A percentile compares a stretch with the other conserved stretches of the same genome.
Conservation (phyloP, 2,113 vertebrate genomes). For the Eulemur macaco region DNA sequence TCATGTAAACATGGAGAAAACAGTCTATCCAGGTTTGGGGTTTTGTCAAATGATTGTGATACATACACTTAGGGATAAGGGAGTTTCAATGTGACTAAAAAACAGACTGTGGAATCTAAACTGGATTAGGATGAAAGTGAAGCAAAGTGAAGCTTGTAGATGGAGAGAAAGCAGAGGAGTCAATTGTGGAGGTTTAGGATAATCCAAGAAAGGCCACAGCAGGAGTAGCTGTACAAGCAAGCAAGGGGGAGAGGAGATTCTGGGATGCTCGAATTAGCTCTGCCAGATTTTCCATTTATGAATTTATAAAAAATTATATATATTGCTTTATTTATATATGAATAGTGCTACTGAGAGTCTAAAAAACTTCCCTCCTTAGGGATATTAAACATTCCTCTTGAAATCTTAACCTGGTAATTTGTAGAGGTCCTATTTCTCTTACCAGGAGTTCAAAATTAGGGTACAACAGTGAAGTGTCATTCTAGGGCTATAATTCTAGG, state of each 20-base stretch:
- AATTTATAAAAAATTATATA: background rate
- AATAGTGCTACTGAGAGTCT: background rate
- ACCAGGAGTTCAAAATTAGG: background rate
- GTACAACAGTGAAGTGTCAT: background rate
- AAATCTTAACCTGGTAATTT: slow-evolving; percentile 3
- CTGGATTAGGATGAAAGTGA: background rate
- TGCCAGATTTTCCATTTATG: background rate
- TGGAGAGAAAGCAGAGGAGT: background rate
- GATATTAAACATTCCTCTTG: background rate
- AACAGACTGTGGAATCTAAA: background rate
- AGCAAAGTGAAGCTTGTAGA: background rate
- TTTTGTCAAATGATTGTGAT: background rate
- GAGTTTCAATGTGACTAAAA: slow-evolving; percentile 20
- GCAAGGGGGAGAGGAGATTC: background rate
- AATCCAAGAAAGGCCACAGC: background rate
- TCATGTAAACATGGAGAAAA: background rate
- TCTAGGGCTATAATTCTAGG: background rate
- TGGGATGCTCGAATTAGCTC: background rate
- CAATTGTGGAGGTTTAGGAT: background rate
- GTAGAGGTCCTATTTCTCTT: background rate
- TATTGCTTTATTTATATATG: background rate
- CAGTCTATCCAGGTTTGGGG: background rate
- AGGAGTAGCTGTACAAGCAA: background rate
- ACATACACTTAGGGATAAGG: background rate
- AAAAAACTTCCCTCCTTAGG: background rate